These are phyloP conservation scores for Drosophila longiperda DNA, from an alignment of 2,888 invertebrate species.

Conservation along the genomic window DNA sequence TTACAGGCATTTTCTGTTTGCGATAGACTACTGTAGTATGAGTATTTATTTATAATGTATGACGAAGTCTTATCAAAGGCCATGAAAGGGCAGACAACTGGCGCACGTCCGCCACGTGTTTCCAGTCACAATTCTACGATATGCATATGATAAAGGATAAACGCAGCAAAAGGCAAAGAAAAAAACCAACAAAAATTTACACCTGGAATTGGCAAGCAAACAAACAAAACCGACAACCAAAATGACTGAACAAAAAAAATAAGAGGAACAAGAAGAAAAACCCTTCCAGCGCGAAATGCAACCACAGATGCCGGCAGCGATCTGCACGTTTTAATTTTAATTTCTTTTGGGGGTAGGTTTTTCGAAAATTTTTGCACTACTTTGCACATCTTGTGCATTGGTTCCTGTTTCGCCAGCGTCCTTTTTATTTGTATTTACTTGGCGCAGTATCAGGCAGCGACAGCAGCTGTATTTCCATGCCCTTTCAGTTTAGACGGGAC, in stretches of 20 bases:
- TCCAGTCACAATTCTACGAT: slow-evolving; percentile 25
- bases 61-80: slow-evolving; percentile 55
- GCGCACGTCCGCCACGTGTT: slow-evolving; percentile 77
- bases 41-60: slow-evolving; percentile 12
- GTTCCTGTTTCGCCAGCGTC: slow-evolving; percentile 58
- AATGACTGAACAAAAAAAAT: slow-evolving; percentile 5
- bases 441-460: slow-evolving; percentile 49
- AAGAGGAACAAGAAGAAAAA: slow-evolving; percentile 32
- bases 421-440: slow-evolving; percentile 37
- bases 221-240: slow-evolving; percentile 42
- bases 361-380: slow-evolving; percentile 46
- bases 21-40: background rate
- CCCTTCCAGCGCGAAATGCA: slow-evolving; percentile 67
- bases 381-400: slow-evolving; percentile 20
- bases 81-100: slow-evolving; percentile 58
- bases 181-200: slow-evolving; percentile 69
- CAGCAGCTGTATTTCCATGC: slow-evolving; percentile 73
- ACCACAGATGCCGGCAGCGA: slow-evolving; percentile 68
- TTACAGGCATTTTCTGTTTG: background rate
- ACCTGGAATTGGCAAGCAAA: slow-evolving; percentile 81
- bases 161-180: slow-evolving; percentile 2
- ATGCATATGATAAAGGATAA: slow-evolving; percentile 29
- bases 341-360: slow-evolving; percentile 51
- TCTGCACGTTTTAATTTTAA: slow-evolving; percentile 35
- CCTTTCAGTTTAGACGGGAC: slow-evolving; percentile 54